Conservation (phyloP, 2,797 vertebrate genomes). For the Micromesistius poutassou region DNA sequence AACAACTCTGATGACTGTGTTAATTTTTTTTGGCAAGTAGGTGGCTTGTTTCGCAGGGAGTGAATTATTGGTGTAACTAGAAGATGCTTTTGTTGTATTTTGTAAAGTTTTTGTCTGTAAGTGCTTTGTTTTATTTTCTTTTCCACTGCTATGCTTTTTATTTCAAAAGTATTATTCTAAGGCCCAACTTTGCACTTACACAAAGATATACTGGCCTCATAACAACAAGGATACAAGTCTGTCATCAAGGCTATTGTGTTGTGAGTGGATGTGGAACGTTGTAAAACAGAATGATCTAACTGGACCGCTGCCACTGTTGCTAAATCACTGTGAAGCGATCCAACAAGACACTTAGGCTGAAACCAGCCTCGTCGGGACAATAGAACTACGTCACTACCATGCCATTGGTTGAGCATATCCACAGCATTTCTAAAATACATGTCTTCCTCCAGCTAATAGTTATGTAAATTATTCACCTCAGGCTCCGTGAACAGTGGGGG, state of each 20-base stretch:
- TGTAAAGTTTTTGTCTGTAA: neutral
- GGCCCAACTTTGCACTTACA: neutral
- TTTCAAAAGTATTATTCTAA: neutral
- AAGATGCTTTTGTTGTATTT: neutral
- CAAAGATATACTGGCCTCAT: conserved; percentile 2
- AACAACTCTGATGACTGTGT: neutral
- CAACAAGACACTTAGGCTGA: neutral
- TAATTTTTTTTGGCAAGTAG: neutral
- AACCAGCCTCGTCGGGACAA: neutral
- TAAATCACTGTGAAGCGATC: neutral
- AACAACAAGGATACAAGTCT: neutral
- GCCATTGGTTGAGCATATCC: neutral
- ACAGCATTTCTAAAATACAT: neutral
- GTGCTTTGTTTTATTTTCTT: neutral
- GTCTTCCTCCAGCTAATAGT: neutral
- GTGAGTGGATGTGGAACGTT: neutral
- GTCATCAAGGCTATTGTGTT: neutral
- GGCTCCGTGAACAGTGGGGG: no score
- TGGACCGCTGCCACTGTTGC: neutral
- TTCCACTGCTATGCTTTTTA: neutral
- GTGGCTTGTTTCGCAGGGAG: neutral
- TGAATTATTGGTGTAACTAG: neutral
- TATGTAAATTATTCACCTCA: no score
- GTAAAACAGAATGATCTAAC: neutral
- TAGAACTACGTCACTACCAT: neutral